These are phyloP conservation scores for Probosciger aterrimus DNA, from an alignment of 2,113 vertebrate species.

Conservation along the genomic window DNA sequence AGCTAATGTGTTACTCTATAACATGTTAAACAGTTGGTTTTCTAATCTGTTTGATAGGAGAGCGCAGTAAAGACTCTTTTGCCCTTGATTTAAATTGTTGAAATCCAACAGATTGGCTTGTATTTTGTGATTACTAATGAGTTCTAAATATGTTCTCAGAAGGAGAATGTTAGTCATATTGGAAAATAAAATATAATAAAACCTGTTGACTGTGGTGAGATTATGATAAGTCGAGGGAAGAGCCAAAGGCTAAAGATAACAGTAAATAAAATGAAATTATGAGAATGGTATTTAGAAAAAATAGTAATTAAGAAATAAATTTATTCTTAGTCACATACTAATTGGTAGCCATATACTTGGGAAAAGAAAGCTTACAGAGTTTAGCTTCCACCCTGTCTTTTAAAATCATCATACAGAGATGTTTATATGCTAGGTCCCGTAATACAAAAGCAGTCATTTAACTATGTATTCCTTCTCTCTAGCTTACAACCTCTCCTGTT, in stretches of 20 bases:
- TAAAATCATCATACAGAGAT: background rate
- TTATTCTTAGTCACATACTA: background rate
- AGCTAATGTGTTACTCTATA: background rate
- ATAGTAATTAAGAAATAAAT: background rate
- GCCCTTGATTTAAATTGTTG: background rate
- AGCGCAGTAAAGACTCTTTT: background rate
- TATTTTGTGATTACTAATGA: background rate
- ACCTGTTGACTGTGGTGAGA: background rate
- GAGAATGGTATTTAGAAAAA: background rate
- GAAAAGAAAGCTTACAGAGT: background rate
- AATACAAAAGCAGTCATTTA: background rate
- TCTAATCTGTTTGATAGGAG: background rate
- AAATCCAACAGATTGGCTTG: background rate
- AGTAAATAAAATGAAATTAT: constrained; percentile 14
- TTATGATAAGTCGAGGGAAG: background rate
- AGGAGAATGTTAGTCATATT: background rate
- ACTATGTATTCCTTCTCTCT: background rate
- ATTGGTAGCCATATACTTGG: background rate
- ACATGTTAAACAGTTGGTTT: background rate
- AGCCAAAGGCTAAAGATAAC: background rate
- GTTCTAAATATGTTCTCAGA: constrained; percentile 6
- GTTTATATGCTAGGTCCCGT: background rate
- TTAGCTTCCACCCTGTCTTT: background rate
- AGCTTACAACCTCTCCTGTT: background rate
- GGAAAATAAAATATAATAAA: constrained; percentile 34